Base-by-base conservation (phyloP, 2,888 invertebrate species). In the Euspilapteryx auroguttella region DNA sequence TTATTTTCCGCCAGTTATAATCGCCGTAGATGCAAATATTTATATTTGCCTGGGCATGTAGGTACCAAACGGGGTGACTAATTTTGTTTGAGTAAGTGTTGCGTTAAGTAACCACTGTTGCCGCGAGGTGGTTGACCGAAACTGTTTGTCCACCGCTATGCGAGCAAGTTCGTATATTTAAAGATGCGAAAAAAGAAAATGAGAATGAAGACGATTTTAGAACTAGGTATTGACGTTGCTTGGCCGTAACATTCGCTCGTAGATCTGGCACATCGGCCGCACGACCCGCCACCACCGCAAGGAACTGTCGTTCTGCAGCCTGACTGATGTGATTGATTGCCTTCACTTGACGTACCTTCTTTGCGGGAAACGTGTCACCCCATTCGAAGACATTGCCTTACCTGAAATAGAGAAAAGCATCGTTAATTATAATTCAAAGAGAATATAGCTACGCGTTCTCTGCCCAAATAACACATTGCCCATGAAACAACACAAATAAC, bases 301-400 rank as follows among this genome's bases (percentile, higher is more conserved):
- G 39, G 30, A 38, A 15, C 23, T 21, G 37, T 36, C 32, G 22
- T 11, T n/a, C 4, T 4, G n/a, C 9, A 10, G 22, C 22, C 22
- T 22, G 4, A 11, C n/a, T 11, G 22, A 22, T 4, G n/a, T 22
- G 11, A 9, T 9, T 11, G 22, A 11, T 22, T 23, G 14, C 14
- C 41, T 41, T 34, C 41, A 36, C 36, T 34, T 14, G 38, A 58
- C 65, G 36, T 66, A 69, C 71, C 71, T 69, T 48, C 51, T 47
- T 46, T 40, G 58, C 28, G 47, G 37, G 38, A 57, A 55, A 46
- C 47, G 44, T 49, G 63, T 58, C 58, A 61, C 59, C 50, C 66
- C 64, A 55, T 64, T 69, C 47, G 65, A 63, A 65, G 66, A 52
- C 75, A 69, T 73, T 61, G 62, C 51, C 69, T 71, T 73, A 73